phyloP scores from a whole-genome alignment of 2,113 vertebrate genomes.

The Fulica atra region DNA sequence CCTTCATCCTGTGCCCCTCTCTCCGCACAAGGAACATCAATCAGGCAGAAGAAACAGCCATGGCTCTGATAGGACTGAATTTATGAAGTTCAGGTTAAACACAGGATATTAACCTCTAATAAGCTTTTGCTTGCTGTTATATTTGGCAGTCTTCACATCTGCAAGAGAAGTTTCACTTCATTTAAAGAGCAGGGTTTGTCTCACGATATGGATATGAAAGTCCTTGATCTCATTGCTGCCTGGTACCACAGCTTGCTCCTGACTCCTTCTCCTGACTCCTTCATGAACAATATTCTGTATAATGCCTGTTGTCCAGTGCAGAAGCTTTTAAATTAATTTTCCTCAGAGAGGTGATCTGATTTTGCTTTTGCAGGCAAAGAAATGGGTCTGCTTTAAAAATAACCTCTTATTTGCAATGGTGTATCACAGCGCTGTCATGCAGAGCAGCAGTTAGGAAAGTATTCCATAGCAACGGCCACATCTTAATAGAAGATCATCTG shows the following conservation, averaged over 20 bases:
- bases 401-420: slow-evolving; percentile 34
- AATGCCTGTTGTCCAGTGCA: slow-evolving; percentile 20
- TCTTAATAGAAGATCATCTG: slow-evolving; percentile 59
- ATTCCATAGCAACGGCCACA: slow-evolving; percentile 53
- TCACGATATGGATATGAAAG: background rate
- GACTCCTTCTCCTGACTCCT: background rate
- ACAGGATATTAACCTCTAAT: background rate
- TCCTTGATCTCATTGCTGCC: background rate
- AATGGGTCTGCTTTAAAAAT: slow-evolving; percentile 53
- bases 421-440: background rate
- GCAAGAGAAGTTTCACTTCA: background rate
- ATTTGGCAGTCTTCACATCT: background rate
- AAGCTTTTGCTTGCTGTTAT: background rate
- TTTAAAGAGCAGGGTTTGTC: background rate
- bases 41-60: background rate
- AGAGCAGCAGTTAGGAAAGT: slow-evolving; percentile 24
- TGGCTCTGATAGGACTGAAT: background rate
- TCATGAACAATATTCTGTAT: background rate
- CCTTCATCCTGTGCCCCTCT: background rate
- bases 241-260: background rate
- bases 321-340: slow-evolving; percentile 32
- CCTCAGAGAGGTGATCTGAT: slow-evolving; percentile 58
- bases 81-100: background rate
- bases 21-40: background rate
- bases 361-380: slow-evolving; percentile 44